These are phyloP conservation scores for Cryptophagus acutangulus DNA, from an alignment of 2,888 invertebrate species.

Conservation along the genomic window DNA sequence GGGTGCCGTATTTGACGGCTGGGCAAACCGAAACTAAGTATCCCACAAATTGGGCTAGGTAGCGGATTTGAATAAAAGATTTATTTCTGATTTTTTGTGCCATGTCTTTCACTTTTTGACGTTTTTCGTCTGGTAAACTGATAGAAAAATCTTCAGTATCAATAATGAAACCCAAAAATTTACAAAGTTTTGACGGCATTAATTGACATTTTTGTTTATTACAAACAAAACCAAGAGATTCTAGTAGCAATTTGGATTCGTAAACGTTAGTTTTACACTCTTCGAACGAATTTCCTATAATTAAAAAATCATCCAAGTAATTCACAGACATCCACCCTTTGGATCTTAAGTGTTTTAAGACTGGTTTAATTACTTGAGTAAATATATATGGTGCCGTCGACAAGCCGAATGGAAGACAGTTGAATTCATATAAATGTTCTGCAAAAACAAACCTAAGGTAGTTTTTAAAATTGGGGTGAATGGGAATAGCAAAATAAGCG, in stretches of 20 bases:
- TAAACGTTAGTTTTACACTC: conserved; percentile 9
- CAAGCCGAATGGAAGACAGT: conserved; percentile 29
- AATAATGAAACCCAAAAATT: conserved; percentile 22
- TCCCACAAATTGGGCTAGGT: conserved; percentile 12
- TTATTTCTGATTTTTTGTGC: too few species aligned
- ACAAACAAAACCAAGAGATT: conserved; percentile 21
- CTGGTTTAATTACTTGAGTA: conserved; percentile 31
- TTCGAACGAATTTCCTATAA: conserved; percentile 14
- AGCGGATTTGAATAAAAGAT: too few species aligned
- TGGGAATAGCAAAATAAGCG: conserved; percentile 25
- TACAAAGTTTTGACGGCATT: conserved; percentile 11
- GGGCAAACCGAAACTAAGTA: conserved; percentile 13
- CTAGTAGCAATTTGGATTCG: conserved; percentile 8
- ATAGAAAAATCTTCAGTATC: too few species aligned
- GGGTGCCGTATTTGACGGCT: conserved; percentile 14
- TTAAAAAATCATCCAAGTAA: conserved; percentile 23
- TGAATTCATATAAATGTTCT: conserved; percentile 24
- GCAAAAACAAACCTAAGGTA: conserved; percentile 26
- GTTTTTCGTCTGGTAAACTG: too few species aligned
- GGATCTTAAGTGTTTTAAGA: conserved; percentile 16
- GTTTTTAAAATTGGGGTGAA: conserved; percentile 21
- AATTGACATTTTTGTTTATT: conserved; percentile 20
- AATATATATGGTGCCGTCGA: conserved; percentile 29
- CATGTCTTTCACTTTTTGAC: too few species aligned
- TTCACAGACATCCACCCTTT: conserved; percentile 20